Percentiles rank a stretch among this genome's conserved stretches.
phyloP scores from a whole-genome alignment of 2,113 vertebrate species.

The Telmatochromis sp. region DNA sequence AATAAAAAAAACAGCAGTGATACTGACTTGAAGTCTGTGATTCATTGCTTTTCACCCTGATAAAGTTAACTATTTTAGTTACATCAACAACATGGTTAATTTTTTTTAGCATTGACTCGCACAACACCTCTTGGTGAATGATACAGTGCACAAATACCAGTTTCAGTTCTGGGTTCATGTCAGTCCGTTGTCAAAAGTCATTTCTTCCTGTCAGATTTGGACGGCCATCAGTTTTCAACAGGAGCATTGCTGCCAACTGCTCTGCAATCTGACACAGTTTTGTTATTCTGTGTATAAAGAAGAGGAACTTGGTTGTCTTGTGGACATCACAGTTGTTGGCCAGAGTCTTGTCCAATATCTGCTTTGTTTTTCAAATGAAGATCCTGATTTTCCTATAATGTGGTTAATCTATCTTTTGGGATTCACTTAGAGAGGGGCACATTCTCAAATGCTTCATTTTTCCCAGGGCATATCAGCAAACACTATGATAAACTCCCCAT shows the following conservation, averaged over 20 bases:
- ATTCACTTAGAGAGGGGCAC: background rate
- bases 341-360: background rate
- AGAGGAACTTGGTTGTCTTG: background rate
- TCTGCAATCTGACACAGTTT: background rate
- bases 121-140: background rate
- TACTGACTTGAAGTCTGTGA: background rate
- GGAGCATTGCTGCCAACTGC: background rate
- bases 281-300: background rate
- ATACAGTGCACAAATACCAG: background rate
- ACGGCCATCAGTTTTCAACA: background rate
- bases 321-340: background rate
- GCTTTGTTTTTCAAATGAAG: background rate
- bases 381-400: background rate
- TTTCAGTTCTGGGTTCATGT: background rate
- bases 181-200: background rate
- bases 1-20: background rate
- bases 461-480: background rate
- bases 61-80: background rate
- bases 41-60: background rate
- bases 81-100: background rate
- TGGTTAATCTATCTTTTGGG: background rate
- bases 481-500: background rate
- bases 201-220: background rate
- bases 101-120: background rate
- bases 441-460: background rate